A percentile compares a stretch with the other conserved stretches of the same genome.
phyloP scores from a whole-genome alignment of 2,888 invertebrate genomes.

The Crepidodera aurea region DNA sequence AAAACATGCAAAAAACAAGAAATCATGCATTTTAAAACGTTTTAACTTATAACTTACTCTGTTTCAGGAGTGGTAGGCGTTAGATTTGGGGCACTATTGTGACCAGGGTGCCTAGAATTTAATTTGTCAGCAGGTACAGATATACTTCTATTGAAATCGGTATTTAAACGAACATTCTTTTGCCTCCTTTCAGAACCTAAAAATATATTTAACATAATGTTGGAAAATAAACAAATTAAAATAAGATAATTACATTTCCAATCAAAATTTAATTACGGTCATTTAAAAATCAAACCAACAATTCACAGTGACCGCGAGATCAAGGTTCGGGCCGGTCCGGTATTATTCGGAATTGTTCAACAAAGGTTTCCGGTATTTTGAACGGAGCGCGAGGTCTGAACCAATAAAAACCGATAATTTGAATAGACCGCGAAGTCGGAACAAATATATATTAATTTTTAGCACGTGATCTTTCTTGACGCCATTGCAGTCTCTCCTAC shows the following conservation, averaged over 20 bases:
- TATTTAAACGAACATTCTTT: constrained; percentile 66
- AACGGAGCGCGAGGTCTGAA: too few species aligned
- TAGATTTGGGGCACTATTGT: constrained; percentile 66
- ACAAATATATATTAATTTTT: too few species aligned
- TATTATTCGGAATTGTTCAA: too few species aligned
- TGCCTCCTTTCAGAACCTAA: constrained; percentile 76
- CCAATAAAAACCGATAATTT: too few species aligned
- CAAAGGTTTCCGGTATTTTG: too few species aligned
- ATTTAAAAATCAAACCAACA: too few species aligned
- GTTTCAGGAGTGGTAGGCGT: constrained; percentile 74
- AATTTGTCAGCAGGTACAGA: constrained; percentile 86
- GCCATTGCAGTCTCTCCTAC: too few species aligned
- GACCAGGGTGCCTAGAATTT: constrained; percentile 59
- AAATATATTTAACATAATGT: not conserved
- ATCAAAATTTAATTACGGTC: too few species aligned
- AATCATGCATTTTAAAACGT: not conserved
- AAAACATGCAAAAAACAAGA: not conserved
- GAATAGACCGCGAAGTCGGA: too few species aligned
- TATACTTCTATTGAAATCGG: constrained; percentile 86
- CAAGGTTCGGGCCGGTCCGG: too few species aligned
- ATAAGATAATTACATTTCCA: not conserved
- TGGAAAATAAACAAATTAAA: not conserved
- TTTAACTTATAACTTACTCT: constrained; percentile 66
- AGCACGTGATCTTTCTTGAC: too few species aligned
- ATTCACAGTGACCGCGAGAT: too few species aligned